Evolutionary conservation across 2,113 vertebrate genomes (phyloP).

Genomic region (Silurus asotus): DNA sequence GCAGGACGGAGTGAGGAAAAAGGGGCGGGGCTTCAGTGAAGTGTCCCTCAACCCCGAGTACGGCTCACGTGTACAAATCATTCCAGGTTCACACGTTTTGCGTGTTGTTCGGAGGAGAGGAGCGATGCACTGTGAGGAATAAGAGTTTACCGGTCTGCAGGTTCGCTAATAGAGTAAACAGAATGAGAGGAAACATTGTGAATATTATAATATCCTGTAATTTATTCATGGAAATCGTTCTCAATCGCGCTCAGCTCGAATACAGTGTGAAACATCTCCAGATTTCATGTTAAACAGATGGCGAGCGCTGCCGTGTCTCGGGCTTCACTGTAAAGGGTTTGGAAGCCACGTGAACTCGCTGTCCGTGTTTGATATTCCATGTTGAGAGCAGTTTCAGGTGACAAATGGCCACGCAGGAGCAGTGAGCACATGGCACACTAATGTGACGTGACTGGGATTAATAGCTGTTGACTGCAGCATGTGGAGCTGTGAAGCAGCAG

Average conservation of each 20-base stretch:
- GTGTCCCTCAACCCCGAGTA: neutral
- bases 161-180: neutral
- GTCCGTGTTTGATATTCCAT: conserved; percentile 23
- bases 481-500: conserved; percentile 49
- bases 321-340: neutral
- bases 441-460: conserved; percentile 53
- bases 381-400: conserved; percentile 29
- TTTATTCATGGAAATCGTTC: neutral
- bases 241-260: neutral
- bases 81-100: neutral
- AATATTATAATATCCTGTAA: neutral
- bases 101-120: too few relatives aligned
- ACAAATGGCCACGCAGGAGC: conserved; percentile 7
- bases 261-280: neutral
- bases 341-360: conserved; percentile 14
- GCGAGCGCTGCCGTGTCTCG: neutral
- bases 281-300: neutral
- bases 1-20: neutral
- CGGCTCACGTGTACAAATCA: neutral
- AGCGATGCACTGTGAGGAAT: neutral
- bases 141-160: neutral
- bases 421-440: conserved; percentile 22
- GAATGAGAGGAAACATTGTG: neutral
- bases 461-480: conserved; percentile 50
- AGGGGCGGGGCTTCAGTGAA: neutral